phyloP scores from a whole-genome alignment of 2,797 vertebrate species.

The Lophotriccus pileatus region DNA sequence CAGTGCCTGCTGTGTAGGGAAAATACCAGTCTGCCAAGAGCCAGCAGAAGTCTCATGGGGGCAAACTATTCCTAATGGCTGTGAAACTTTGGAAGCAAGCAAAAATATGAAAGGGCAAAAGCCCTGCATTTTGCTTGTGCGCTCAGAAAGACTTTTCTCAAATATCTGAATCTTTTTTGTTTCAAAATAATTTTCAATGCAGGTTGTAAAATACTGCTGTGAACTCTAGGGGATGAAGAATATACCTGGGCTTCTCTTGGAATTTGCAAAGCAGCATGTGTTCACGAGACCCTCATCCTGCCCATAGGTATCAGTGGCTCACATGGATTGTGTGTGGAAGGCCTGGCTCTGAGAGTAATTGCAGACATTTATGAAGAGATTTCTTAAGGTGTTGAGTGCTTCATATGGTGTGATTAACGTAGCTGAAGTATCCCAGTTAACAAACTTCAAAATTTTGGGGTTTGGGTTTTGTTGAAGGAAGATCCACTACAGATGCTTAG shows the following conservation, averaged over 20 bases:
- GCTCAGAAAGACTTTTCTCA: not conserved
- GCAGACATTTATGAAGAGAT: not conserved
- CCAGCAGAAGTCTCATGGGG: slow-evolving; percentile 30
- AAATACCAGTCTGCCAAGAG: slow-evolving; percentile 13
- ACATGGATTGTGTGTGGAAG: not conserved
- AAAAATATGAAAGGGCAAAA: not conserved
- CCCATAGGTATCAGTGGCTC: not conserved
- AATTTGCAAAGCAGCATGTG: not conserved
- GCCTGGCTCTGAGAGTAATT: not conserved
- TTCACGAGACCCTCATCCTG: not conserved
- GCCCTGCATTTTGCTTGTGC: not conserved
- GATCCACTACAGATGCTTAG: not conserved
- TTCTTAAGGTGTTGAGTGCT: not conserved
- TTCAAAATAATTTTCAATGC: not conserved
- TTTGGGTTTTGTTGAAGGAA: not conserved
- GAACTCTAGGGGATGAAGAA: not conserved
- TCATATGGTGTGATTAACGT: not conserved
- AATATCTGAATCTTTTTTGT: not conserved
- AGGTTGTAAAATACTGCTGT: not conserved
- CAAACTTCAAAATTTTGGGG: not conserved
- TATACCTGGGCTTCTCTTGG: not conserved
- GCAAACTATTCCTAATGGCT: not conserved
- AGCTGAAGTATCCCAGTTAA: not conserved
- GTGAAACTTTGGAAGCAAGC: not conserved
- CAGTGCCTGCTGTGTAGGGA: not conserved